Evolutionary conservation across 2,888 invertebrate species (phyloP).

Genomic region (Polia nebulosa): DNA sequence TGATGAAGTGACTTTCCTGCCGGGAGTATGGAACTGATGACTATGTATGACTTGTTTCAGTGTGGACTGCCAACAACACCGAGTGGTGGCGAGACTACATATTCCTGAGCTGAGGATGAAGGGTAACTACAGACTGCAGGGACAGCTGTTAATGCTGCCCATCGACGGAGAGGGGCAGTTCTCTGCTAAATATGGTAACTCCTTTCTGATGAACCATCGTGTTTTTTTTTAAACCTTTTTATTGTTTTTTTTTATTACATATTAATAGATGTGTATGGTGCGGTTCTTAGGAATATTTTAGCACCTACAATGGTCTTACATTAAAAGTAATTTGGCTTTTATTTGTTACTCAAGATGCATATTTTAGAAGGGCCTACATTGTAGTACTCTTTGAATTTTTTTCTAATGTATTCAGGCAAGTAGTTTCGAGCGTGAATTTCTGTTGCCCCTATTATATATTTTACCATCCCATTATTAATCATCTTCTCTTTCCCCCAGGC

Average conservation of each 20-base stretch:
- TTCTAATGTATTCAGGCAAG: not conserved
- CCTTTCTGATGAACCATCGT: not conserved
- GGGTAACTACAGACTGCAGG: conserved; percentile 92
- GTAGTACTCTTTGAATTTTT: not conserved
- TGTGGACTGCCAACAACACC: conserved; percentile 90
- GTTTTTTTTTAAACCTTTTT: too few species aligned
- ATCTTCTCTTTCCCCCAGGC: conserved; percentile 82
- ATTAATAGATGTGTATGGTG: too few species aligned
- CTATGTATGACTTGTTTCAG: too few species aligned
- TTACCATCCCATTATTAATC: not conserved
- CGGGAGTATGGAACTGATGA: too few species aligned
- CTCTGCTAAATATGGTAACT: conserved; percentile 93
- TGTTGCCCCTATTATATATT: too few species aligned
- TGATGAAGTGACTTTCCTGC: too few species aligned
- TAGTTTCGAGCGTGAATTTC: too few species aligned
- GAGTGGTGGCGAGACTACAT: conserved; percentile 91
- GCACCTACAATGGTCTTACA: too few species aligned
- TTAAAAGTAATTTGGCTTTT: too few species aligned
- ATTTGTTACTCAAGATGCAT: too few species aligned
- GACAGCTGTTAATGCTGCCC: conserved; percentile 94
- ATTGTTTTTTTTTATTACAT: too few species aligned
- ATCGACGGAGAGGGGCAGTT: conserved; percentile 93
- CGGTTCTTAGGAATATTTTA: too few species aligned
- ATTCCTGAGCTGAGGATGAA: conserved; percentile 92
- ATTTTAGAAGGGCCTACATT: not conserved